Evolutionary conservation across 1,140 invertebrate species (phyloP).

Genomic region (Bombyx mandarina): DNA sequence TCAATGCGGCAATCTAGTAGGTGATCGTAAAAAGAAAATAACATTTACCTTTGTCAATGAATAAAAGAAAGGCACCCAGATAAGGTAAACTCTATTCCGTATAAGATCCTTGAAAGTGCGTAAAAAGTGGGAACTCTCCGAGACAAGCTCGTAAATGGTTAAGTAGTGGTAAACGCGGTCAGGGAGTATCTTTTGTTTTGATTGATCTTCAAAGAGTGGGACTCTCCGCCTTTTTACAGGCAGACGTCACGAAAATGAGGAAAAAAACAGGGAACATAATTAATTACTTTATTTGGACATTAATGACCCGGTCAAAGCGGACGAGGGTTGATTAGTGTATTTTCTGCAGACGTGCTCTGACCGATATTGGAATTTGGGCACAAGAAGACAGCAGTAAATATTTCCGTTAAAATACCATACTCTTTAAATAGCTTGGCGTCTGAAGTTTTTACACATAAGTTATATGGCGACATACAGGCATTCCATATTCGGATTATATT

Average conservation of each 20-base stretch:
- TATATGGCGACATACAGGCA: too few species aligned
- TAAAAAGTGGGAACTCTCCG: conserved; percentile 31
- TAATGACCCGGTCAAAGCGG: conserved; percentile 54
- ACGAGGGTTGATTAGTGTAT: conserved; percentile 52
- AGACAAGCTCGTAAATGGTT: conserved; percentile 50
- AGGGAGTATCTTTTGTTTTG: conserved; percentile 47
- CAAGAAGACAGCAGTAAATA: conserved; percentile 7
- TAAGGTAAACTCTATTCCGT: conserved; percentile 23
- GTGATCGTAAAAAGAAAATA: conserved; percentile 17
- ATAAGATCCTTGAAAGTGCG: conserved; percentile 29
- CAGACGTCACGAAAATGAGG: conserved; percentile 50
- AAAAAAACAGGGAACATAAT: conserved; percentile 57
- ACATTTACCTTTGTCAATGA: conserved; percentile 22
- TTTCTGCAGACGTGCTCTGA: conserved; percentile 31
- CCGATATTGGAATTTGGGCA: conserved; percentile 24
- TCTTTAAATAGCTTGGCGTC: too few species aligned
- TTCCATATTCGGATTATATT: too few species aligned
- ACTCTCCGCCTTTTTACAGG: conserved; percentile 49
- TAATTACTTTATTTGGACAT: conserved; percentile 68
- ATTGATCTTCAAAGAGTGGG: conserved; percentile 49
- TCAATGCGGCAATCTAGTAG: conserved; percentile 6
- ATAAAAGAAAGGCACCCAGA: conserved; percentile 22
- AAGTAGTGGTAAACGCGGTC: conserved; percentile 40
- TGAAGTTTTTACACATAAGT: too few species aligned
- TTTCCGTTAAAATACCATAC: too few species aligned